These are phyloP conservation scores for Polyommatus iphigenia DNA, from an alignment of 2,888 invertebrate genomes.

Conservation along the genomic window DNA sequence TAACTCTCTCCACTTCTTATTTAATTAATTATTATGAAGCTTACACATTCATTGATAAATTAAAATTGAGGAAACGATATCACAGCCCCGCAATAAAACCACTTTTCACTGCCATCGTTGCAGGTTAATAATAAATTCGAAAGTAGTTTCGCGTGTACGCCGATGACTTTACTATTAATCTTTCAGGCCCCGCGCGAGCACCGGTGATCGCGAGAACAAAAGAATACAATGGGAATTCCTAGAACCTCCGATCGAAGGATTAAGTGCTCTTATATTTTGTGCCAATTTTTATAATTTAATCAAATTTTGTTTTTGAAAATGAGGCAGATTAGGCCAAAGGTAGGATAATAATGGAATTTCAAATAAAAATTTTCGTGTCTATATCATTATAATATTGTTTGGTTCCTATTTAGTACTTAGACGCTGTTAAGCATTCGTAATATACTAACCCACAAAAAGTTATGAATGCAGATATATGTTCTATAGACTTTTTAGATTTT, in stretches of 20 bases:
- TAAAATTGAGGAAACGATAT: neutral
- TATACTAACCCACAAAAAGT: no score
- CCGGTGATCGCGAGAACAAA: no score
- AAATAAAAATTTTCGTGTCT: no score
- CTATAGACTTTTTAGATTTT: no score
- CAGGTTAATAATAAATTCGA: conserved; percentile 11
- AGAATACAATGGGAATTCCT: no score
- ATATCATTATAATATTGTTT: no score
- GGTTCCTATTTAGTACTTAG: no score
- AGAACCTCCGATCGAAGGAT: no score
- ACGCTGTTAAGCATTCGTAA: no score
- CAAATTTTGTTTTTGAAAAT: neutral
- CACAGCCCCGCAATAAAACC: neutral
- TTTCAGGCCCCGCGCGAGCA: no score
- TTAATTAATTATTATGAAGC: neutral
- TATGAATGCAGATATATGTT: no score
- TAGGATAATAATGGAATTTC: no score
- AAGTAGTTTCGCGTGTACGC: neutral
- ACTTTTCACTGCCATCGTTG: neutral
- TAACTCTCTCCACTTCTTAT: neutral
- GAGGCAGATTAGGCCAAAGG: neutral
- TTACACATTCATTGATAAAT: neutral
- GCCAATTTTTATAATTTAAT: neutral
- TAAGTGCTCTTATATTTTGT: neutral
- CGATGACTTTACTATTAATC: neutral